phyloP scores from a whole-genome alignment of 2,888 invertebrate genomes.

The Xestobium rufovillosum region DNA sequence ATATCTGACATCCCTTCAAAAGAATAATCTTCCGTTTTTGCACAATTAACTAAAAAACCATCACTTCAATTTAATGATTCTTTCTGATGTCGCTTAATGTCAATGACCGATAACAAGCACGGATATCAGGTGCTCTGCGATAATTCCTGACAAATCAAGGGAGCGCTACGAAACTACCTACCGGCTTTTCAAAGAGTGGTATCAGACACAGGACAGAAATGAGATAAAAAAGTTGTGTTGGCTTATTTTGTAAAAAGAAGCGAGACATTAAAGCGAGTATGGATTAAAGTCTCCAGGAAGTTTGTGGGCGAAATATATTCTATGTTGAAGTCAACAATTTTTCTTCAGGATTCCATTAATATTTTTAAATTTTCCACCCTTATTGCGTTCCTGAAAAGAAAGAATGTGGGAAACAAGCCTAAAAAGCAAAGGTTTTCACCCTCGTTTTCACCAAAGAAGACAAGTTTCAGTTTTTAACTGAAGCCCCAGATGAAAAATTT shows the following conservation, averaged over 20 bases:
- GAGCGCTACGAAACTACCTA: too few relatives aligned
- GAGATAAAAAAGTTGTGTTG: constrained; percentile 14
- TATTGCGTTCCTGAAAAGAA: constrained; percentile 13
- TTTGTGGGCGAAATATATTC: constrained; percentile 20
- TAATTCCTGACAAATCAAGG: too few relatives aligned
- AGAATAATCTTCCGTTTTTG: too few relatives aligned
- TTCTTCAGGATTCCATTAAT: constrained; percentile 21
- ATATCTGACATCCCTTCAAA: too few relatives aligned
- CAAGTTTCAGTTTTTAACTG: constrained; percentile 11
- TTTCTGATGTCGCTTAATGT: too few relatives aligned
- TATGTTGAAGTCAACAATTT: too few relatives aligned
- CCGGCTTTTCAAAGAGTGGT: constrained; percentile 14
- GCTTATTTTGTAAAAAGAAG: too few relatives aligned
- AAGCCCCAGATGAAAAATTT: constrained; percentile 12
- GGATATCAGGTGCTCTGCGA: too few relatives aligned
- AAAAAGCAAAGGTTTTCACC: constrained; percentile 11
- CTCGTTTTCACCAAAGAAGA: constrained; percentile 11
- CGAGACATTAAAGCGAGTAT: constrained; percentile 12
- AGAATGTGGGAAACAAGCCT: constrained; percentile 5
- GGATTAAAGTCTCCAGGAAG: constrained; percentile 17
- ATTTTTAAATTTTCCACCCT: constrained; percentile 10
- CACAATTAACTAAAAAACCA: too few relatives aligned
- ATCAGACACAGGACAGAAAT: constrained; percentile 11
- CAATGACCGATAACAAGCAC: too few relatives aligned
- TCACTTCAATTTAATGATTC: too few relatives aligned